phyloP scores from a whole-genome alignment of 1,140 invertebrate genomes.

The Nymphalis io region DNA sequence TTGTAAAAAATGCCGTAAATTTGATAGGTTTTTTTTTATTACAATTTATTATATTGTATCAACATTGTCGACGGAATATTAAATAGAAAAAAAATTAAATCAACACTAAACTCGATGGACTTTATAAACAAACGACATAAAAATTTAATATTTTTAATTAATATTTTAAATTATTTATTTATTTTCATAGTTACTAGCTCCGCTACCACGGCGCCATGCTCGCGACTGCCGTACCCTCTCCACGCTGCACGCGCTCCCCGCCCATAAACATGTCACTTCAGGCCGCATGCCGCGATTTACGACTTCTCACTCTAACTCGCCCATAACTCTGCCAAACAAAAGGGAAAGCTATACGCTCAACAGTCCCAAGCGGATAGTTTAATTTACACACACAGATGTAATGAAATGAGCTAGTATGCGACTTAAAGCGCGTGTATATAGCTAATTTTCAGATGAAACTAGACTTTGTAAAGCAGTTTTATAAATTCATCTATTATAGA shows the following conservation, averaged over 20 bases:
- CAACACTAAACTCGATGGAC: not conserved
- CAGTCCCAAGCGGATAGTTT: constrained; percentile 78
- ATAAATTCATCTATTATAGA: not conserved
- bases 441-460: constrained; percentile 52
- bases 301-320: constrained; percentile 78
- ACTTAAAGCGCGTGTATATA: constrained; percentile 54
- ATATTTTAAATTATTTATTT: constrained; percentile 23
- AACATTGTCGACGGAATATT: not conserved
- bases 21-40: not conserved
- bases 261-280: constrained; percentile 79
- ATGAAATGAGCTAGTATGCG: constrained; percentile 75
- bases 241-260: constrained; percentile 60
- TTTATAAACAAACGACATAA: not conserved
- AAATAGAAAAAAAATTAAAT: not conserved
- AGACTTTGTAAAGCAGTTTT: constrained; percentile 4
- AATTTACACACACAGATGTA: constrained; percentile 77
- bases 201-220: constrained; percentile 65
- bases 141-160: constrained; percentile 1
- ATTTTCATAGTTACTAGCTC: constrained; percentile 24
- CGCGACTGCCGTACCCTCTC: constrained; percentile 70
- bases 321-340: constrained; percentile 78
- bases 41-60: not conserved
- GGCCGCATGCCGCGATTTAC: constrained; percentile 74
- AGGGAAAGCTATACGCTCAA: constrained; percentile 79
- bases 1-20: not conserved